Conservation (phyloP, 2,797 vertebrate genomes). For the Lutjanus argentimaculatus region DNA sequence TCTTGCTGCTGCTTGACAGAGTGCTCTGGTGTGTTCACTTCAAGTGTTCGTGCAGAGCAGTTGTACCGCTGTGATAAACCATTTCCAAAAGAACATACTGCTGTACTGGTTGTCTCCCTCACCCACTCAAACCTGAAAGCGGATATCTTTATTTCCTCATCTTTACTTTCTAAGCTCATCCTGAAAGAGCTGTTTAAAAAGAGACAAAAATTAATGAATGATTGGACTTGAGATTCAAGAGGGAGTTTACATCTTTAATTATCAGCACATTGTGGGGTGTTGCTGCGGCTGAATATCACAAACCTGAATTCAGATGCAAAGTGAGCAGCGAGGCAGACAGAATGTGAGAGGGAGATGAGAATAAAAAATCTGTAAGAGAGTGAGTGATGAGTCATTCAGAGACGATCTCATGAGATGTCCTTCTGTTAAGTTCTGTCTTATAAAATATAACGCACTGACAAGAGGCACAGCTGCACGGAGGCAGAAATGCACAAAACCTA, state of each 20-base stretch:
- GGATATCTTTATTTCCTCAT: conserved; percentile 3
- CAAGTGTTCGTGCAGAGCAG: too few species aligned
- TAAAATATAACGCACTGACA: conserved; percentile 1
- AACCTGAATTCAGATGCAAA: conserved; percentile 31
- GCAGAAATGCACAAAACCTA: not conserved
- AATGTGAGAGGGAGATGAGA: not conserved
- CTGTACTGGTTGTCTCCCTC: not conserved
- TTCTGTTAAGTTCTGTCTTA: conserved; percentile 25
- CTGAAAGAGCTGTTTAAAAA: not conserved
- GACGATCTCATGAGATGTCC: conserved; percentile 37
- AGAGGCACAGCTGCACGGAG: conserved; percentile 1
- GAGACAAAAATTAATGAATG: not conserved
- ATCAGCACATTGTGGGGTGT: conserved; percentile 1
- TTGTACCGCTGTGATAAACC: too few species aligned
- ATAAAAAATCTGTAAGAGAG: conserved; percentile 16
- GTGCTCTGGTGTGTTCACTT: too few species aligned
- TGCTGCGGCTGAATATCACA: conserved; percentile 7
- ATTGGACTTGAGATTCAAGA: conserved; percentile 7
- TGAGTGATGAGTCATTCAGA: conserved; percentile 49
- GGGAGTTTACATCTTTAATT: conserved; percentile 29
- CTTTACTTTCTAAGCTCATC: not conserved
- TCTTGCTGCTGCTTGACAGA: too few species aligned
- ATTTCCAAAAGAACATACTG: too few species aligned
- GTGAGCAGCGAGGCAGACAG: conserved; percentile 7
- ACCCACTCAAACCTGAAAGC: not conserved